These are phyloP conservation scores for Mimachlamys varia DNA, from an alignment of 2,888 invertebrate genomes.

Conservation along the genomic window DNA sequence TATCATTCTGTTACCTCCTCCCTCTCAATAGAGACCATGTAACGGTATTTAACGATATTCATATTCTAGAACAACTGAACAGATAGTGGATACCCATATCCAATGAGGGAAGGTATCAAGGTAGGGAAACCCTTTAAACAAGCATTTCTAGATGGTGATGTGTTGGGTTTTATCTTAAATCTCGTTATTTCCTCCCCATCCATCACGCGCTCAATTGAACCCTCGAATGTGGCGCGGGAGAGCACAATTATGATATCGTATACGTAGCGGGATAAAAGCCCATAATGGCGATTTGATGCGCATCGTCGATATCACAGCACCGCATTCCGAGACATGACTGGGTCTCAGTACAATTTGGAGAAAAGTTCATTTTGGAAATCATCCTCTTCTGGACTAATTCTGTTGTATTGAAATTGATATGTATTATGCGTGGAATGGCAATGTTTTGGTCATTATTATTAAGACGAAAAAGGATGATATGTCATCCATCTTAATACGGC, in stretches of 20 bases:
- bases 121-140: not conserved
- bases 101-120: not conserved
- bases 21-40: too few relatives aligned
- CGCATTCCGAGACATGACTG: constrained; percentile 37
- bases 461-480: constrained; percentile 36
- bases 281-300: constrained; percentile 36
- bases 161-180: not conserved
- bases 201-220: constrained; percentile 25
- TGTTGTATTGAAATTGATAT: constrained; percentile 41
- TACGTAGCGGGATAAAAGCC: constrained; percentile 7
- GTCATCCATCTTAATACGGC: constrained; percentile 36
- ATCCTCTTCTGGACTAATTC: constrained; percentile 34
- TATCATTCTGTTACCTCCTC: too few relatives aligned
- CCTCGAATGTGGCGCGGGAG: not conserved
- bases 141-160: not conserved
- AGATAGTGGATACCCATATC: too few relatives aligned
- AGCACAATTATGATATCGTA: constrained; percentile 29
- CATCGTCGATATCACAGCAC: constrained; percentile 23
- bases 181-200: constrained; percentile 19
- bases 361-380: constrained; percentile 43
- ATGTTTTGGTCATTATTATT: constrained; percentile 38
- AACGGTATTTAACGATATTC: too few relatives aligned
- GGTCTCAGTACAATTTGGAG: constrained; percentile 38
- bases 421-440: constrained; percentile 34
- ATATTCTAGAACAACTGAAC: too few relatives aligned